phyloP scores from a whole-genome alignment of 1,140 invertebrate species.

The Drosophila nikananu region DNA sequence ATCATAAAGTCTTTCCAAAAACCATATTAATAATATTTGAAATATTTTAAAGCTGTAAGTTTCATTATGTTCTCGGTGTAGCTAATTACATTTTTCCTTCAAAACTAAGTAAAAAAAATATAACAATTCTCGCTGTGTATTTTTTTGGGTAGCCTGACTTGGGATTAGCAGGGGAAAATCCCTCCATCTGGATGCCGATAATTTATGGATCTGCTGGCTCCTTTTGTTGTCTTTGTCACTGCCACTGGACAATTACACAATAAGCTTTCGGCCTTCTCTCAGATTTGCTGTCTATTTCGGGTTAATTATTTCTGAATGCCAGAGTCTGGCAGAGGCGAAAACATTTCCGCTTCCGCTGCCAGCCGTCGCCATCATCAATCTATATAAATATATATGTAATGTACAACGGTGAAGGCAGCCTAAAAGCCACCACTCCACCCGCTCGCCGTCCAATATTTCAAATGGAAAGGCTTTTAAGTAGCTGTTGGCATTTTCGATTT shows the following conservation, averaged over 20 bases:
- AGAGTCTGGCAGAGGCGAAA: slow-evolving; percentile 38
- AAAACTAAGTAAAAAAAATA: no score
- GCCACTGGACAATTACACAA: slow-evolving; percentile 74
- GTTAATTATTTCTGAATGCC: slow-evolving; percentile 79
- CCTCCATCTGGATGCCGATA: slow-evolving; percentile 9
- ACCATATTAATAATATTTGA: background rate
- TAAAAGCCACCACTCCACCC: background rate
- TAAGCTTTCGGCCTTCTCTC: slow-evolving; percentile 64
- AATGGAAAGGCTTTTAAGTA: slow-evolving; percentile 58
- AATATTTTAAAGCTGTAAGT: background rate
- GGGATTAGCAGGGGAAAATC: slow-evolving; percentile 3
- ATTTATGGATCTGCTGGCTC: slow-evolving; percentile 24
- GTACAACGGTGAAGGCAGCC: background rate
- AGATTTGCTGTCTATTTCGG: slow-evolving; percentile 47
- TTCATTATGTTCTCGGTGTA: background rate
- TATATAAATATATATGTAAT: slow-evolving; percentile 46
- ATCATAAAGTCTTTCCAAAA: background rate
- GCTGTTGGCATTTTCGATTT: slow-evolving; percentile 62
- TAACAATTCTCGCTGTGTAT: background rate
- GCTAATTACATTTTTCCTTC: rapidly evolving
- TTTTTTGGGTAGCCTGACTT: background rate
- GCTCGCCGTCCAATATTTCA: slow-evolving; percentile 29
- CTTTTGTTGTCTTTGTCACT: slow-evolving; percentile 48
- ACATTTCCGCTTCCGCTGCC: slow-evolving; percentile 71
- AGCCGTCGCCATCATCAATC: slow-evolving; percentile 72